These are phyloP conservation scores for Stegophylla sp. DNA, from an alignment of 2,888 invertebrate genomes.

Conservation along the genomic window DNA sequence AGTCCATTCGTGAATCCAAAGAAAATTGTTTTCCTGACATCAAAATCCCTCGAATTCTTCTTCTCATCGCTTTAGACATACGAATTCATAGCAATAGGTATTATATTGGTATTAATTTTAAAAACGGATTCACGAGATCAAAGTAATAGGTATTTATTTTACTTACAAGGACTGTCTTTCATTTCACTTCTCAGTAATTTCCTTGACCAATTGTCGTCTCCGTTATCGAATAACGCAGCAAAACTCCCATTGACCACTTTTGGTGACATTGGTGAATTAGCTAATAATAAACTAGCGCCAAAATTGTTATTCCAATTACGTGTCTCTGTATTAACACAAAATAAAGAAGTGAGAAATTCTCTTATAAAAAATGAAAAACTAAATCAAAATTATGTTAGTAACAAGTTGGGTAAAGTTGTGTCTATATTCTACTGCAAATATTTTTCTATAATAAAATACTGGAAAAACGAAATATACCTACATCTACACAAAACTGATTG, in stretches of 20 bases:
- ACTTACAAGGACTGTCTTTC: conserved; percentile 54
- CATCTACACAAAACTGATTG: no score
- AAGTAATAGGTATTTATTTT: not conserved
- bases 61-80: conserved; percentile 76
- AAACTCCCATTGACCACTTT: conserved; percentile 95
- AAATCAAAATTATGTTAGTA: no score
- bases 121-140: not conserved
- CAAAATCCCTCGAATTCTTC: conserved; percentile 84
- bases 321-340: conserved; percentile 71
- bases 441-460: no score
- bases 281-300: conserved; percentile 88
- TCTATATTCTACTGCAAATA: no score
- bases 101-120: not conserved
- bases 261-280: conserved; percentile 95
- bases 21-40: conserved; percentile 92
- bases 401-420: no score
- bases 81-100: conserved; percentile 61
- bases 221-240: conserved; percentile 55
- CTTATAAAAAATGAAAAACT: no score
- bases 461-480: no score
- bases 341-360: not conserved
- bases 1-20: conserved; percentile 87
- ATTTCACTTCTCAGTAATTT: conserved; percentile 51
- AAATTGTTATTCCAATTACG: conserved; percentile 85
- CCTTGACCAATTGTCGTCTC: conserved; percentile 47